A percentile compares a stretch with the other conserved stretches of the same genome.
phyloP scores from a whole-genome alignment of 1,140 invertebrate species.

The Antheraea pernyi region DNA sequence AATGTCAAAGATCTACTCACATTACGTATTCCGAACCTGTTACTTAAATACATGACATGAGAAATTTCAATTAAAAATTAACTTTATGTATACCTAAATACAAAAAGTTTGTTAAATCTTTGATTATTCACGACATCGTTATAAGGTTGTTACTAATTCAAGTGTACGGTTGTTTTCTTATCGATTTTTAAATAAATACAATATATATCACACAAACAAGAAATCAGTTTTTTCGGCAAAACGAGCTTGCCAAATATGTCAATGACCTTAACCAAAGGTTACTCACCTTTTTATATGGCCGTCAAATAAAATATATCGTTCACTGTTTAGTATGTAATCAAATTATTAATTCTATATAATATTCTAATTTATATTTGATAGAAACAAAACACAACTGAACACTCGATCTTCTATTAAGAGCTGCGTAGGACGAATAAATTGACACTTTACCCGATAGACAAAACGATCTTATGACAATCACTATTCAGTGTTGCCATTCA shows the following conservation, averaged over 20 bases:
- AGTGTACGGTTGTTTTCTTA: too few species aligned
- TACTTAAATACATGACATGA: too few species aligned
- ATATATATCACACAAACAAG: too few species aligned
- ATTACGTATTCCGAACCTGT: too few species aligned
- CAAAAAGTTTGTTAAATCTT: too few species aligned
- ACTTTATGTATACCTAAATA: too few species aligned
- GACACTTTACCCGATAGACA: background rate
- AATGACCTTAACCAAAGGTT: conserved; percentile 10
- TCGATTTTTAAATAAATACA: too few species aligned
- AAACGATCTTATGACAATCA: background rate
- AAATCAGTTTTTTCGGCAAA: background rate
- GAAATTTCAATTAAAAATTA: background rate
- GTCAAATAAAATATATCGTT: background rate
- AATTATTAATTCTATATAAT: background rate
- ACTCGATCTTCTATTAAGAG: background rate
- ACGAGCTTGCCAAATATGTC: conserved; percentile 1
- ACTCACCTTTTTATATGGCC: conserved; percentile 11
- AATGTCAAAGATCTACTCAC: too few species aligned
- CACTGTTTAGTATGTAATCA: background rate
- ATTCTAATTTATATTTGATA: background rate
- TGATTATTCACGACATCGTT: too few species aligned
- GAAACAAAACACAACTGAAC: conserved; percentile 13
- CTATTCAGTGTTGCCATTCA: conserved; percentile 14
- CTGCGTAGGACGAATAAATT: background rate
- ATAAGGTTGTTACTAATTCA: too few species aligned